Percentiles rank a stretch among this genome's conserved stretches.
These are phyloP conservation scores for Streptopelia turtur DNA, from an alignment of 2,797 vertebrate species.

Conservation along the genomic window DNA sequence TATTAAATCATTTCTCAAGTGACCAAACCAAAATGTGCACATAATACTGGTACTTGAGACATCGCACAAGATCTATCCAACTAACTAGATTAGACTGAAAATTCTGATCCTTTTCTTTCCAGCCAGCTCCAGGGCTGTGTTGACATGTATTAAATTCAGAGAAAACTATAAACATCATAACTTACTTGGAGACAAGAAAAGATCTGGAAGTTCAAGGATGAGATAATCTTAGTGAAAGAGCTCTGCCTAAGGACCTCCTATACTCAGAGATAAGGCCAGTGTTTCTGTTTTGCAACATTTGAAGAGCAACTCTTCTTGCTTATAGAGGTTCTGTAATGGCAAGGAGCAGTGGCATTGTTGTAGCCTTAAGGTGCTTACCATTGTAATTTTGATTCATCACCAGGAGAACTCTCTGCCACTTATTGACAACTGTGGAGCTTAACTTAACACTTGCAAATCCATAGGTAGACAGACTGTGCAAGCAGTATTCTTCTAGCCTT, in stretches of 20 bases:
- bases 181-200: background rate
- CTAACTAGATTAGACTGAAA: background rate
- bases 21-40: background rate
- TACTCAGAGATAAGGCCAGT: background rate
- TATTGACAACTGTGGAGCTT: background rate
- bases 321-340: background rate
- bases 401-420: background rate
- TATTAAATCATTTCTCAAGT: background rate
- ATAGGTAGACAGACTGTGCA: background rate
- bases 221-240: background rate
- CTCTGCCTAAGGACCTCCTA: background rate
- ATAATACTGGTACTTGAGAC: background rate
- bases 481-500: background rate
- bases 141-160: background rate
- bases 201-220: background rate
- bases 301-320: background rate
- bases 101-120: background rate
- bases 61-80: background rate
- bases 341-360: background rate
- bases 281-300: background rate
- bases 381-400: background rate
- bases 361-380: background rate
- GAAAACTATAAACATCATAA: background rate
- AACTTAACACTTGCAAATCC: slow-evolving; percentile 16
- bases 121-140: background rate